phyloP scores from a whole-genome alignment of 2,113 vertebrate species.

The Pachycephala philippinensis region DNA sequence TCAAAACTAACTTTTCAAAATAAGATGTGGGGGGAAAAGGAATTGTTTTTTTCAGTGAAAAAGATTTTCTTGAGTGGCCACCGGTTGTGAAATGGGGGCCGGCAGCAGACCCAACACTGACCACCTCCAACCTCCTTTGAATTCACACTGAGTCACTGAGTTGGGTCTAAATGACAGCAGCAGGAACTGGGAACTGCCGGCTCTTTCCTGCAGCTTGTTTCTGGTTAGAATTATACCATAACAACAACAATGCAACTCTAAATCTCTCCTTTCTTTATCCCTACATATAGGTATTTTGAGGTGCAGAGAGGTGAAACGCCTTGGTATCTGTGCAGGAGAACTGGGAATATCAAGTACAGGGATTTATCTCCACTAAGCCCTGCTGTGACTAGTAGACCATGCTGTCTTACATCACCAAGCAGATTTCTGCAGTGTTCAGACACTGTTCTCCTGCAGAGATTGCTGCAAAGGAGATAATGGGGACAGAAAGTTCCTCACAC shows the following conservation, averaged over 20 bases:
- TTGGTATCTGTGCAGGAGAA: neutral
- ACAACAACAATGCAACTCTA: neutral
- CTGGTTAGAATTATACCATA: neutral
- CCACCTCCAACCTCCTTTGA: neutral
- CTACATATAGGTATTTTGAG: neutral
- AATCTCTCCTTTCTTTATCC: neutral
- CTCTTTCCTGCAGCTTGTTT: neutral
- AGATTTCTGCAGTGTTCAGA: neutral
- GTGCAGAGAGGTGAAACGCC: neutral
- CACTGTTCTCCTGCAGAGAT: neutral
- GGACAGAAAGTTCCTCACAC: neutral
- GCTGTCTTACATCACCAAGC: neutral
- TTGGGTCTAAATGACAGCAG: neutral
- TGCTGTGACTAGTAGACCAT: slow-evolving; percentile 26
- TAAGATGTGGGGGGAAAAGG: neutral
- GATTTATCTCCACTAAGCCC: neutral
- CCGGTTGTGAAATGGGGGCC: neutral
- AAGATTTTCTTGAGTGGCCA: neutral
- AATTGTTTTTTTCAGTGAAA: neutral
- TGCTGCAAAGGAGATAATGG: neutral
- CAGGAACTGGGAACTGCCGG: neutral
- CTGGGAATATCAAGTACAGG: neutral
- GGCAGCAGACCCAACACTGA: neutral
- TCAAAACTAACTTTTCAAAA: neutral
- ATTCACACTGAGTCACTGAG: neutral